These are phyloP conservation scores for Portunus trituberculatus DNA, from an alignment of 1,140 invertebrate species.

Conservation along the genomic window DNA sequence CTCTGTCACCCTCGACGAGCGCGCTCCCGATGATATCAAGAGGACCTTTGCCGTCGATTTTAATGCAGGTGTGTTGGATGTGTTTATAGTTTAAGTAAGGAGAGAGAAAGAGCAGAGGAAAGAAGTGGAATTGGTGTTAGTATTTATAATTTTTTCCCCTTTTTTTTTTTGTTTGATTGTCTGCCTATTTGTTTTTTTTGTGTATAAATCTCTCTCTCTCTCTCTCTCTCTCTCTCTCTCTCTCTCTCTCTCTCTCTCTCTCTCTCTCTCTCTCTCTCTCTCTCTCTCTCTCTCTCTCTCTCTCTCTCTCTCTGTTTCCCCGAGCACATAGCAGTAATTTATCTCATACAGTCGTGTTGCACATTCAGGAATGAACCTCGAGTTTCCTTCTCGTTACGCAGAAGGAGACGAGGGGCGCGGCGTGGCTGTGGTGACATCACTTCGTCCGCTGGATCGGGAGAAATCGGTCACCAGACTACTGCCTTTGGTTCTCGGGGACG, in stretches of 20 bases:
- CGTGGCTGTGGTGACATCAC: constrained; percentile 65
- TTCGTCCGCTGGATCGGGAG: constrained; percentile 71
- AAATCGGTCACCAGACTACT: constrained; percentile 88
- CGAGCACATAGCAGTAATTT: not conserved
- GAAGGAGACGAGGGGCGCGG: constrained; percentile 37
- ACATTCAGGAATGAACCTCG: not conserved
- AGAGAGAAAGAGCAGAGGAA: too few species aligned
- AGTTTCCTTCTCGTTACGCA: not conserved
- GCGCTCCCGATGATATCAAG: constrained; percentile 42
- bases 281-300: too few species aligned
- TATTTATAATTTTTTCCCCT: too few species aligned
- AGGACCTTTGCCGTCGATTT: constrained; percentile 61
- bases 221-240: too few species aligned
- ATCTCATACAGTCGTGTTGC: not conserved
- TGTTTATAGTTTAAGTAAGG: not conserved
- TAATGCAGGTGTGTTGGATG: constrained; percentile 56
- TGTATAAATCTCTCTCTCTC: too few species aligned
- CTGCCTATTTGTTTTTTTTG: too few species aligned
- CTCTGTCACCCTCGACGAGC: constrained; percentile 49
- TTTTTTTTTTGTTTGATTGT: too few species aligned
- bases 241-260: too few species aligned
- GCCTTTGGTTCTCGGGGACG: constrained; percentile 92
- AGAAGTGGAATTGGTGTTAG: too few species aligned
- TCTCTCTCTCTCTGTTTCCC: too few species aligned
- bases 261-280: too few species aligned